A percentile compares a stretch with the other conserved stretches of the same genome.
Evolutionary conservation across 2,888 invertebrate genomes (phyloP).

Genomic region (Nephrocerus scutellatus): DNA sequence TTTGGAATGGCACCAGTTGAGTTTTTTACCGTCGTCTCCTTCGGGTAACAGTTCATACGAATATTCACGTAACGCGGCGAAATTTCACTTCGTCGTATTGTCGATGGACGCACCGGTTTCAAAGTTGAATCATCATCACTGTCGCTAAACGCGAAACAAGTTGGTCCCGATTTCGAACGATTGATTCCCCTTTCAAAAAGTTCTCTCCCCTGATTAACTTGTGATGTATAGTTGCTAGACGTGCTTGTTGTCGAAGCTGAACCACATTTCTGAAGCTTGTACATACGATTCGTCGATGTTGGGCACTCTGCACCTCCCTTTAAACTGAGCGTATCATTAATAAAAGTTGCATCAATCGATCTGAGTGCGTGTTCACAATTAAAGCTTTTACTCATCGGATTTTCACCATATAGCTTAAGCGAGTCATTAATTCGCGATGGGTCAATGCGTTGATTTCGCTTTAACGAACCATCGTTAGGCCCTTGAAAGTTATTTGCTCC

Average conservation of each 20-base stretch:
- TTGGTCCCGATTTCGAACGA: constrained; percentile 48
- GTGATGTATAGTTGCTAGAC: constrained; percentile 21
- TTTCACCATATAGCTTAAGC: constrained; percentile 46
- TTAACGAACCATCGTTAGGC: constrained; percentile 43
- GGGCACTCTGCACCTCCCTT: constrained; percentile 30
- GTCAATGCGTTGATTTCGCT: constrained; percentile 49
- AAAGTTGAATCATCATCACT: constrained; percentile 40
- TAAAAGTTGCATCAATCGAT: constrained; percentile 41
- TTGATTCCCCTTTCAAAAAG: constrained; percentile 44
- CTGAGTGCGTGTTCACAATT: constrained; percentile 45
- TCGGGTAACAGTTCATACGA: constrained; percentile 47
- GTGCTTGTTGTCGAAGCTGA: constrained; percentile 31
- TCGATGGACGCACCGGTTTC: constrained; percentile 38
- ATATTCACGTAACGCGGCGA: constrained; percentile 43
- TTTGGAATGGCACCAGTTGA: too few relatives aligned
- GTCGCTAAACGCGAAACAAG: constrained; percentile 43
- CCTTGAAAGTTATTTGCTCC: constrained; percentile 45
- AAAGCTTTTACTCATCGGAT: constrained; percentile 48
- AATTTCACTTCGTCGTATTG: constrained; percentile 41
- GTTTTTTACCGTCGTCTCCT: too few relatives aligned
- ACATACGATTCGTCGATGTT: constrained; percentile 33
- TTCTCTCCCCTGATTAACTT: constrained; percentile 31
- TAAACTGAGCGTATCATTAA: constrained; percentile 41
- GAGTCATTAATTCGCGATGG: constrained; percentile 49
- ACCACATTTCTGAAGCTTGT: constrained; percentile 44